Base-by-base conservation (phyloP, 2,113 vertebrate genomes). In the Peromyscus californicus region DNA sequence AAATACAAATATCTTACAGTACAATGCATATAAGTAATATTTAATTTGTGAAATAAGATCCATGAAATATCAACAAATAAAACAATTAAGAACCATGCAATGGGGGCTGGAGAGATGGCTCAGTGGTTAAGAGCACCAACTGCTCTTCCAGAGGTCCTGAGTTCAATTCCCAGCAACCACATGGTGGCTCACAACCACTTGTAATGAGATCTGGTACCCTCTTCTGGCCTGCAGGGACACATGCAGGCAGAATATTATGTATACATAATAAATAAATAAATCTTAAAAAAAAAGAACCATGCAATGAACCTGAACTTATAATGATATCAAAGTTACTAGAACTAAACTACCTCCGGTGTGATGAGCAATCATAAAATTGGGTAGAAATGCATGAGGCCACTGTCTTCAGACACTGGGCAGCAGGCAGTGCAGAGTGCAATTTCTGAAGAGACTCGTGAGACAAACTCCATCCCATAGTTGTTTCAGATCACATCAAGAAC, bases 311-410 rank as follows among this genome's bases (percentile, higher is more conserved):
- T 96, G 22, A 82, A 87, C 54, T 93, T 90, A 42, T 84, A 61
- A 79, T 16, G 94, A n/a, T 69, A 29, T 94, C 65, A 89, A 94
- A 96, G 79, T 95, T 92, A 90, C 94, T 94, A 39, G 83, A 95
- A 97, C 90, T 93, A 95, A 96, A 96, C n/a, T 92, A 13, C 65
- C 7, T 57, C 78, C 95, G 69, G 19, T 94, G 75, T 83, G 45
- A 69, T 88, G 93, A 90, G 72, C 61, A 74, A 87, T 75, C 45
- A 69, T 94, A 87, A 96, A 96, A 97, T 39, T 90, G 31, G n/a
- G 31, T 21, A 1, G 6, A 48, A 91, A 75, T 45, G 21, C 67
- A 92, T 45, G 36, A 83, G 61, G 19, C 29, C 78, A 93, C 36
- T 92, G 59, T 91, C 93, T 91, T 76, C 78, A 67, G 59, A 75